Conservation (phyloP, 1,140 invertebrate genomes). For the Anastrepha obliqua region DNA sequence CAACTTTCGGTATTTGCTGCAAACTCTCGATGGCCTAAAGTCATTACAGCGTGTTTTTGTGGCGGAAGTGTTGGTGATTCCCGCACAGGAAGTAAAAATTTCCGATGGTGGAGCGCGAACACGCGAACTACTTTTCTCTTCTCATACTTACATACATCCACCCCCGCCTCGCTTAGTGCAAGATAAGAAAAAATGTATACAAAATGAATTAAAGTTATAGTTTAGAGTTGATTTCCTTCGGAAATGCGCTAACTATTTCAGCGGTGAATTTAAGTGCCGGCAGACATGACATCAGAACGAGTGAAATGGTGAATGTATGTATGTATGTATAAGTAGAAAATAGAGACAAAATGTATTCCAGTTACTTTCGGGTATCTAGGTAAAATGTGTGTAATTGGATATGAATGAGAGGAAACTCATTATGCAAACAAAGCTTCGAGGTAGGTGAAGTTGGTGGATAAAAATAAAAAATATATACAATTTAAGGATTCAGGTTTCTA, state of each 20-base stretch:
- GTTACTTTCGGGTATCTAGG: too few relatives aligned
- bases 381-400: too few relatives aligned
- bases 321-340: too few relatives aligned
- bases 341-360: too few relatives aligned
- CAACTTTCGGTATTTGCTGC: background rate
- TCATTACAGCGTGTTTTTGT: background rate
- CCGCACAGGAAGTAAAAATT: constrained; percentile 17
- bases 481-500: too few relatives aligned
- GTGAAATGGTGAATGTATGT: too few relatives aligned
- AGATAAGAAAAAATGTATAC: background rate
- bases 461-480: too few relatives aligned
- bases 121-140: background rate
- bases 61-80: constrained; percentile 31
- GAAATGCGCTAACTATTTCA: background rate
- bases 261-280: background rate
- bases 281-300: background rate
- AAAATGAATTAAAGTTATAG: background rate
- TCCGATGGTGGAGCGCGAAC: background rate
- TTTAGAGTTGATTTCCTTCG: background rate
- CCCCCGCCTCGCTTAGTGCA: background rate
- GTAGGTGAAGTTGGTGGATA: too few relatives aligned
- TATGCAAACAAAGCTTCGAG: too few relatives aligned
- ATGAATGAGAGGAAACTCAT: too few relatives aligned
- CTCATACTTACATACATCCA: background rate
- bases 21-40: background rate